Evolutionary conservation across 2,797 vertebrate species (phyloP), one percentile per base, ranked within the genome.

Genomic region (Scomberomorus guttatus): DNA sequence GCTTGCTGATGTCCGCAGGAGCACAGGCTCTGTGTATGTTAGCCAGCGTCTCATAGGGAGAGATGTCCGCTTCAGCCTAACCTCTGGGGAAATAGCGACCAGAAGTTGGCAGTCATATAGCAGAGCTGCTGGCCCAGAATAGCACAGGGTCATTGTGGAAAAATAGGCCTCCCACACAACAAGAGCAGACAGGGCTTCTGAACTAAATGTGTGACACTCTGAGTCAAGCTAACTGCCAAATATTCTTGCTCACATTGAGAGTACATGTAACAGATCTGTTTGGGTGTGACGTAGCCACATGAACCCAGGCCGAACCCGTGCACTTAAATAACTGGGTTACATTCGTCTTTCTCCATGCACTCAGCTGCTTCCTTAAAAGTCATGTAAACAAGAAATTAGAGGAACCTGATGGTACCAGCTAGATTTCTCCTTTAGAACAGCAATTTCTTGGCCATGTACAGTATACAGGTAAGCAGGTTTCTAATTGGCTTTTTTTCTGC

Each of bases 21-120:
- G 79, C 79, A 80, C 82, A 72, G 77, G 63, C 89, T 74, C 72
- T 69, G 78, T 78, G 82, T 79, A 75, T 80, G 82, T 90, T 89
- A 82, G 80, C 65, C 34, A 48, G 46, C 2, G 10, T 87, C 73
- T 85, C 79, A 72, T 61, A 70, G 89, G 89, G 82, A 89, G 65
- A 87, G 79, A 93, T 75, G 82, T 83, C 87, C 75, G 77, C 81
- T 87, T 85, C 75, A 87, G 69, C 74, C 58, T 76, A 86, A 86
- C 85, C 91, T 89, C 89, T 8, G 48, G 90, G 89, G 90, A 88
- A 87, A 90, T 67, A 81, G 90, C 11, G 69, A 91, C 84, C 88
- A 91, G 85, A 93, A 89, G 89, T 87, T 88, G 85, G 84, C 92
- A 91, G 92, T 93, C 90, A 92, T 81, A 90, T 63, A 88, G 77